These are phyloP conservation scores for Falco columbarius DNA, from an alignment of 2,797 vertebrate species.

Conservation along the genomic window DNA sequence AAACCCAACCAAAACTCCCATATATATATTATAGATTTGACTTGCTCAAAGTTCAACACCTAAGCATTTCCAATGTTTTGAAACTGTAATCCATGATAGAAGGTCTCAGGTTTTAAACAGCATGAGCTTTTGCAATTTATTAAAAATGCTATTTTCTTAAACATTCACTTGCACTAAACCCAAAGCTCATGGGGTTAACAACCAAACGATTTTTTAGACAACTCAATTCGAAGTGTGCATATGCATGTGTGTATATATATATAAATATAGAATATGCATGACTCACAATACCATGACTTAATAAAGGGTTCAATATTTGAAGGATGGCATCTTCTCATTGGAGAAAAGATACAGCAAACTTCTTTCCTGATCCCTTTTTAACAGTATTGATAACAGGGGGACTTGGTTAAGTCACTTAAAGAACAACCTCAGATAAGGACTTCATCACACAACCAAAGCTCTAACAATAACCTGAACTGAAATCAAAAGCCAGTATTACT, in stretches of 20 bases:
- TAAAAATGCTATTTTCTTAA: background rate
- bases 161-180: background rate
- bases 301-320: background rate
- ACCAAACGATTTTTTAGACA: background rate
- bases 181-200: background rate
- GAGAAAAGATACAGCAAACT: background rate
- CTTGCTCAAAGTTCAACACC: background rate
- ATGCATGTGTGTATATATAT: fast-evolving
- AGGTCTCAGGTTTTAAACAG: background rate
- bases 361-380: background rate
- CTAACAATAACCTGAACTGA: background rate
- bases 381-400: background rate
- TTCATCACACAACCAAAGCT: background rate
- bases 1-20: too few species aligned
- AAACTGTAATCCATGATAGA: background rate
- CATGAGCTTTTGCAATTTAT: background rate
- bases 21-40: fast-evolving
- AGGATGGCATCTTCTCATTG: background rate
- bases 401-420: background rate
- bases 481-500: background rate
- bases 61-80: background rate
- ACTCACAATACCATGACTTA: background rate
- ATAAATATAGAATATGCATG: fast-evolving
- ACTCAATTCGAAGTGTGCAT: background rate
- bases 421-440: background rate